These are phyloP conservation scores for Stichodactyla mertensii DNA, from an alignment of 64 coral and sea anemone genomes.

Conservation along the genomic window DNA sequence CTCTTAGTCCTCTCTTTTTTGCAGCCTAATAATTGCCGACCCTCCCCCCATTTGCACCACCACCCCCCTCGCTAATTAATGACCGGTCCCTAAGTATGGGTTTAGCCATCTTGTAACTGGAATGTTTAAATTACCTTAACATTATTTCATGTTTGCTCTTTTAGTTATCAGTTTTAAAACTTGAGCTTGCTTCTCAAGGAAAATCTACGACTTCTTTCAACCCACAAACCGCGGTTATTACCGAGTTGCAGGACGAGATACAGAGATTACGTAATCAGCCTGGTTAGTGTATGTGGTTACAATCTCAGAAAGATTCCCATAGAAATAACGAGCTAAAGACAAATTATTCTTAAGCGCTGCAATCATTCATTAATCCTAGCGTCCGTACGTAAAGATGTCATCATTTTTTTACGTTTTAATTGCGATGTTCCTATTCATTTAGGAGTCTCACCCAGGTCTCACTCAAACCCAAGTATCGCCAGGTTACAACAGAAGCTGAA, in stretches of 20 bases:
- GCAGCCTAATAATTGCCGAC: too few species aligned
- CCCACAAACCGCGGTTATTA: slow-evolving; percentile 54
- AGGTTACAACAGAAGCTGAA: slow-evolving; percentile 63
- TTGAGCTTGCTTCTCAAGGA: slow-evolving; percentile 77
- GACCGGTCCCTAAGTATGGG: too few species aligned
- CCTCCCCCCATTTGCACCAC: too few species aligned
- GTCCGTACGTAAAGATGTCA: too few species aligned
- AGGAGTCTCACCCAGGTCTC: slow-evolving; percentile 2
- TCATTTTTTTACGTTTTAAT: neutral
- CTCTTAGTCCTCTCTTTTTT: too few species aligned
- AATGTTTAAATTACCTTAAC: neutral
- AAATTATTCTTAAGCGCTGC: too few species aligned
- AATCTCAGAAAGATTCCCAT: neutral
- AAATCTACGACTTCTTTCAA: slow-evolving; percentile 41
- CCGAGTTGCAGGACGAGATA: slow-evolving; percentile 57
- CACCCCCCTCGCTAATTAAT: too few species aligned
- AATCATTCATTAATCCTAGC: too few species aligned
- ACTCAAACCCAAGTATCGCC: slow-evolving; percentile 8
- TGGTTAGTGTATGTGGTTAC: neutral
- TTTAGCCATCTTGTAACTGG: too few species aligned
- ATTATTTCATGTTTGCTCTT: neutral
- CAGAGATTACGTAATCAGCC: neutral
- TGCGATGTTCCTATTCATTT: neutral
- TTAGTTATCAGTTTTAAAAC: slow-evolving; percentile 75
- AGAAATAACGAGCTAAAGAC: neutral